Percentiles rank a stretch among this genome's conserved stretches.
Conservation (phyloP, 1,140 invertebrate genomes). For the Lepidurus couesii region DNA sequence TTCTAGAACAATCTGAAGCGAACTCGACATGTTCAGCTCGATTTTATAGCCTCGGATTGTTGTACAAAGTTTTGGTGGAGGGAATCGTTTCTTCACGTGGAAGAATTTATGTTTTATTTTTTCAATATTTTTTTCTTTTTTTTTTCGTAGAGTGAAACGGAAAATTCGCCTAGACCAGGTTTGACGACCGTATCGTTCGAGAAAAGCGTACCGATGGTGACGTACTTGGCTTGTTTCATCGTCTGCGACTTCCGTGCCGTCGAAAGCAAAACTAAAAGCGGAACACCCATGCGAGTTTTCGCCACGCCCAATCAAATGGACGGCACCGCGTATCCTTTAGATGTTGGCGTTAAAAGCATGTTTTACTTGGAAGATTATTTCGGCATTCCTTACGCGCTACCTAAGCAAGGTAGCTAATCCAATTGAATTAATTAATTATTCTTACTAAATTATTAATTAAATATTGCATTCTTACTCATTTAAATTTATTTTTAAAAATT, state of each 20-base stretch:
- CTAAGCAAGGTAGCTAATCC: constrained; percentile 63
- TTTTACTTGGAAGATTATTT: constrained; percentile 86
- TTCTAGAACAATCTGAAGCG: not conserved
- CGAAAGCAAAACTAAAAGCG: constrained; percentile 51
- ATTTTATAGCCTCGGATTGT: not conserved
- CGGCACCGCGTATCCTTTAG: constrained; percentile 72
- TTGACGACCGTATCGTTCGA: constrained; percentile 61
- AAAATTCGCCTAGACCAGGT: constrained; percentile 44
- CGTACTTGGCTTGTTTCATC: constrained; percentile 84
- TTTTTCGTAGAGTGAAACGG: constrained; percentile 43
- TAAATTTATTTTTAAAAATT: constrained; percentile 11
- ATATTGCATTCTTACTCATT: not conserved
- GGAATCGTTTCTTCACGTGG: not conserved
- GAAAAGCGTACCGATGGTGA: constrained; percentile 81
- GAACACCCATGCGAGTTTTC: constrained; percentile 61
- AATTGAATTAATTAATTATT: not conserved
- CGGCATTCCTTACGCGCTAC: constrained; percentile 73
- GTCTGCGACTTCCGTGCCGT: constrained; percentile 74
- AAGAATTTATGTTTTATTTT: not conserved
- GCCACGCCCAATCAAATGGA: constrained; percentile 64
- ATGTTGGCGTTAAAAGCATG: constrained; percentile 68
- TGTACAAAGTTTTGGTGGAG: not conserved
- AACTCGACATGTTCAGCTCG: not conserved
- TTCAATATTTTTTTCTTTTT: constrained; percentile 33
- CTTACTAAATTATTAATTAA: not conserved